phyloP scores from a whole-genome alignment of 2,113 vertebrate genomes.

The Leptobrachium leishanense region DNA sequence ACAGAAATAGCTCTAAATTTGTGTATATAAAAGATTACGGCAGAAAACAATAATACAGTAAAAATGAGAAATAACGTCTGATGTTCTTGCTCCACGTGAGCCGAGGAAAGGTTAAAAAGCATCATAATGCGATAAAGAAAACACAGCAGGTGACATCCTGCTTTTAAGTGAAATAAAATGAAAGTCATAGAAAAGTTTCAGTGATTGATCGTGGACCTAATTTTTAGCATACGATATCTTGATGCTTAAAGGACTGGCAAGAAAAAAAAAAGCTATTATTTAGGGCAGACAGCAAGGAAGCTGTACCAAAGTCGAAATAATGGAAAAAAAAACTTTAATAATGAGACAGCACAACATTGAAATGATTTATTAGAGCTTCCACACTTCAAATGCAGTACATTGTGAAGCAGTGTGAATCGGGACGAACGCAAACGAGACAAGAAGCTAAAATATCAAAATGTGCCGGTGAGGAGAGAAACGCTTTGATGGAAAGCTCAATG shows the following conservation, averaged over 20 bases:
- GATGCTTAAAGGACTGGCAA: not conserved
- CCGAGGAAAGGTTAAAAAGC: not conserved
- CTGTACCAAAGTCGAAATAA: conserved; percentile 21
- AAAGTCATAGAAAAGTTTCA: conserved; percentile 10
- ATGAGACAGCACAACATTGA: conserved; percentile 24
- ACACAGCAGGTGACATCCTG: conserved; percentile 14
- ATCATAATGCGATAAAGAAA: not conserved
- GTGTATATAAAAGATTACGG: too few species aligned
- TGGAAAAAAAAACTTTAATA: conserved; percentile 23
- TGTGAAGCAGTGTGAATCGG: not conserved
- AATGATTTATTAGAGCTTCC: conserved; percentile 25
- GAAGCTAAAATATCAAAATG: conserved; percentile 16
- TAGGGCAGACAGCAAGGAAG: conserved; percentile 31
- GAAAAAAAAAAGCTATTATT: conserved; percentile 26
- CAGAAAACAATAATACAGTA: too few species aligned
- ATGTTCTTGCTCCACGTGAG: too few species aligned
- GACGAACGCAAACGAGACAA: not conserved
- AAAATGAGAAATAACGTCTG: too few species aligned
- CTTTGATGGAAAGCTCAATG: conserved; percentile 24
- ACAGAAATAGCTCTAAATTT: too few species aligned
- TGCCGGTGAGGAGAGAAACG: conserved; percentile 17
- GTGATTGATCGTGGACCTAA: conserved; percentile 13
- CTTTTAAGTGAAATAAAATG: not conserved
- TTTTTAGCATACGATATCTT: conserved; percentile 19
- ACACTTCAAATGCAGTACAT: conserved; percentile 12